Base-by-base conservation (phyloP, 2,113 vertebrate species). In the Lasiurus borealis region DNA sequence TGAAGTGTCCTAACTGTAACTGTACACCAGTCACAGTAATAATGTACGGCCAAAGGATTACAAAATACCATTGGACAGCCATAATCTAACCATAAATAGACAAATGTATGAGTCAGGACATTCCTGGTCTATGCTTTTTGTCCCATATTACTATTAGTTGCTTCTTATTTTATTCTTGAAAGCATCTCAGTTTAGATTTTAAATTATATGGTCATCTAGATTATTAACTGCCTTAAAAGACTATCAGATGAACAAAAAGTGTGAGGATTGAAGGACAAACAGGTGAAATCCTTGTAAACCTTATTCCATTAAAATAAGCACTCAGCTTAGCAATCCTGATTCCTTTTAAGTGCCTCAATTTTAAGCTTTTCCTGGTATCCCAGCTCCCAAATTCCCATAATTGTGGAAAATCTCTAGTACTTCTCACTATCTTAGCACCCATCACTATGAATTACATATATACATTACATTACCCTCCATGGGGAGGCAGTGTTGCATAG, bases 401-500 rank as follows among this genome's bases (percentile, higher is more conserved):
- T 90, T 13, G 5, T 71, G 80, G 64, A 75, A 57, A 31, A 87
- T 62, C 59, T 72, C 13, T 7, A n/a, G 27, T 21, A 21, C 34
- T 57, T 83, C 9, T 77, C 23, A 2, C 18, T 84, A 12, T 48
- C 16, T 36, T 27, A 66, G 27, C 57, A 36, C n/a, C 46, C 34
- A 77, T 62, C 81, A 3, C 64, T 15, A 4, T 31, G 48, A 85
- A 44, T 66, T 57, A 15, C 48, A n/a, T 83, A 15, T 54, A n/a
- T 83, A 6, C 25, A 29, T 93, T 93, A 88, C 59, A 52, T 50
- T 57, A 31, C 57, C 36, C 3, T 66, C 94, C 90, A 64, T 71
- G 48, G 46, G 77, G 91, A 95, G 93, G 88, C 88, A 96, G 52
- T 78, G n/a, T 90, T 77, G 40, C 66, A 57, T 13, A 95, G 68